Conservation (phyloP, 2,797 vertebrate genomes). For the Varecia variegata region DNA sequence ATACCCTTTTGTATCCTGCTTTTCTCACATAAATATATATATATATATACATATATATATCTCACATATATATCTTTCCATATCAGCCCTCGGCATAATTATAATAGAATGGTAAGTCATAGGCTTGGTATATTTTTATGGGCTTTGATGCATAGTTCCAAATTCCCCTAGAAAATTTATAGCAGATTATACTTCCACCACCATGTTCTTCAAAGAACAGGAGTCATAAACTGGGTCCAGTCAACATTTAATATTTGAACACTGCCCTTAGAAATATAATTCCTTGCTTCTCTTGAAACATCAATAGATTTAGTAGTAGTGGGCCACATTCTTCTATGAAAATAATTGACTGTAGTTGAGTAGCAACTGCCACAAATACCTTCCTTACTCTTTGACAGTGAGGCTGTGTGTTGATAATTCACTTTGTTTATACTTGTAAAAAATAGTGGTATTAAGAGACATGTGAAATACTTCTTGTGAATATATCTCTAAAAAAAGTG, state of each 20-base stretch:
- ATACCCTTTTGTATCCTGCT: background rate
- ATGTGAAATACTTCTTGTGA: background rate
- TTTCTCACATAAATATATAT: background rate
- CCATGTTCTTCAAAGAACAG: background rate
- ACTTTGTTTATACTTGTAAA: background rate
- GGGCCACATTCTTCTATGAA: background rate
- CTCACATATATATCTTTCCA: background rate
- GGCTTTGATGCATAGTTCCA: background rate
- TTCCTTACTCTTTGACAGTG: background rate
- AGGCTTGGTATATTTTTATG: background rate
- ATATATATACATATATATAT: no score
- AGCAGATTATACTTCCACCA: background rate
- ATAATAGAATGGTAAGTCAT: background rate
- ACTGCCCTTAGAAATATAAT: background rate
- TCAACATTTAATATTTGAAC: background rate
- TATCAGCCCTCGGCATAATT: background rate
- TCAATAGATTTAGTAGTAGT: background rate
- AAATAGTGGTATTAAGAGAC: background rate
- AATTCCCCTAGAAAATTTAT: constrained; percentile 13
- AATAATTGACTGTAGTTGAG: background rate
- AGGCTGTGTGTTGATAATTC: background rate
- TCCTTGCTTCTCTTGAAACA: background rate
- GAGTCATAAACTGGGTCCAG: background rate
- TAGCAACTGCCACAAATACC: background rate
- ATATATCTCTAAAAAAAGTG: background rate